Evolutionary conservation across 2,888 invertebrate genomes (phyloP).

Genomic region (Nemotelus nigrinus): DNA sequence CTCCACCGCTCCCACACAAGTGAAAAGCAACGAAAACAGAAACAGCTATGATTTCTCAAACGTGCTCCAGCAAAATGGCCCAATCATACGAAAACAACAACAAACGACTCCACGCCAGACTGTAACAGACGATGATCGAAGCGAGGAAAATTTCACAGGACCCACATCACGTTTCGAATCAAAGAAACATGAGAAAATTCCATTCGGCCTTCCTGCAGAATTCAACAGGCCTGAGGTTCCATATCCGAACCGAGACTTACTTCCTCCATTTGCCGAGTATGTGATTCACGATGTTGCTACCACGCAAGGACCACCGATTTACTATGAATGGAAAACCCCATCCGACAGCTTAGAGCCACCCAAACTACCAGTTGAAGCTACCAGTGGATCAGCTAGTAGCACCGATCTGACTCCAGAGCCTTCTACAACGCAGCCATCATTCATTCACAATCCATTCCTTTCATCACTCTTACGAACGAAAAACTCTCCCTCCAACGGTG

Average conservation of each 20-base stretch:
- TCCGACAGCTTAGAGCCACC: conserved; percentile 70
- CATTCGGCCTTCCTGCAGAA: conserved; percentile 29
- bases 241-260: conserved; percentile 62
- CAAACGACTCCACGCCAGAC: conserved; percentile 24
- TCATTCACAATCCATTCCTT: conserved; percentile 49
- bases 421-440: conserved; percentile 23
- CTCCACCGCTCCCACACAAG: conserved; percentile 30
- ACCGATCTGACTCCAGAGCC: neutral
- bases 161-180: conserved; percentile 20
- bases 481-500: conserved; percentile 16
- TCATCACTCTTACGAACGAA: conserved; percentile 45
- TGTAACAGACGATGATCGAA: neutral
- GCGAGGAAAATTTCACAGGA: neutral
- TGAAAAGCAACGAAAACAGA: neutral
- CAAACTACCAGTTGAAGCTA: conserved; percentile 56
- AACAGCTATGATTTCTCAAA: conserved; percentile 46
- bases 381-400: conserved; percentile 48
- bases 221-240: conserved; percentile 46
- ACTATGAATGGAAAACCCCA: conserved; percentile 73
- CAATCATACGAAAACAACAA: neutral
- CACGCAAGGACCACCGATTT: conserved; percentile 72
- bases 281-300: conserved; percentile 65
- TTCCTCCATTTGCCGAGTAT: conserved; percentile 69
- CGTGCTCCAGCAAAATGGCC: conserved; percentile 52
- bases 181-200: conserved; percentile 24